These are phyloP conservation scores for Parnassius mnemosyne DNA, from an alignment of 2,888 invertebrate genomes.

Conservation along the genomic window DNA sequence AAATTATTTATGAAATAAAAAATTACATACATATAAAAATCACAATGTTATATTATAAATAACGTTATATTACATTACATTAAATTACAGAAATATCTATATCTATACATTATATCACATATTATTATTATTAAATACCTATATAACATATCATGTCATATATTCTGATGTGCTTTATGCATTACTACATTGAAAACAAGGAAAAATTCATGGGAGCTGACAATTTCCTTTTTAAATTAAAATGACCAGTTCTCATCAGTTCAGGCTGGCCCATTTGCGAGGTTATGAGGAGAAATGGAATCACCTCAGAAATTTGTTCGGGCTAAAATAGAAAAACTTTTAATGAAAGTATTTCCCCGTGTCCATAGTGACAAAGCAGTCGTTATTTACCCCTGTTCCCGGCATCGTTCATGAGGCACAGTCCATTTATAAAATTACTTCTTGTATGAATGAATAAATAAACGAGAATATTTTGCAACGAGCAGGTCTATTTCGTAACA, in stretches of 20 bases:
- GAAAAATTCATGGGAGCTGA: too few relatives aligned
- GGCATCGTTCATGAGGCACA: neutral
- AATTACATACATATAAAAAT: too few relatives aligned
- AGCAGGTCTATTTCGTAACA: constrained; percentile 19
- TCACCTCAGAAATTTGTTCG: constrained; percentile 20
- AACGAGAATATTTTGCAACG: constrained; percentile 40
- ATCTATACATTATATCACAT: too few relatives aligned
- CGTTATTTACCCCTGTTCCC: constrained; percentile 1
- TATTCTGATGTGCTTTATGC: too few relatives aligned
- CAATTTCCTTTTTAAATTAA: neutral
- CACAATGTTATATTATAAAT: too few relatives aligned
- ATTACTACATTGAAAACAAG: too few relatives aligned
- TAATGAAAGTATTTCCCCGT: constrained; percentile 26
- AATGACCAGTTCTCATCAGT: constrained; percentile 11
- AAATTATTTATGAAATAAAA: too few relatives aligned
- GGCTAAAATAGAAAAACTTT: constrained; percentile 25
- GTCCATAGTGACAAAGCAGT: constrained; percentile 23
- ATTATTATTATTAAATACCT: too few relatives aligned
- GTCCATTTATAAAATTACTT: constrained; percentile 60
- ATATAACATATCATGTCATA: too few relatives aligned
- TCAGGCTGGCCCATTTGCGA: neutral
- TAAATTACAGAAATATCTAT: too few relatives aligned
- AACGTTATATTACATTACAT: too few relatives aligned
- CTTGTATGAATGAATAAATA: constrained; percentile 46
- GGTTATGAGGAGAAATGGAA: constrained; percentile 15